These are phyloP conservation scores for Maniola jurtina DNA, from an alignment of 1,140 invertebrate genomes.

Conservation along the genomic window DNA sequence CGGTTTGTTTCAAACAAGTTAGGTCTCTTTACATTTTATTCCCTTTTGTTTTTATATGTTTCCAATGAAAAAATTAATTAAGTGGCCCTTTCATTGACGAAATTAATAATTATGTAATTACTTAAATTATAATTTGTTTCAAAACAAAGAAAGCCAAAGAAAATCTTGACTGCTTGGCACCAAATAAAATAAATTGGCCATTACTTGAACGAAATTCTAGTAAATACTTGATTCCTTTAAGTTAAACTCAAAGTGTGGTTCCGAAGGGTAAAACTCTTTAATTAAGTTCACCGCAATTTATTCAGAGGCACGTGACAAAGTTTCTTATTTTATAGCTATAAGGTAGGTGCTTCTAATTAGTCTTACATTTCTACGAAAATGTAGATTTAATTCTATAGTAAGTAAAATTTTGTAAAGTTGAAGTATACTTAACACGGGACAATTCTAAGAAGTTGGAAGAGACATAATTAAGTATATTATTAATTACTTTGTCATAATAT, in stretches of 20 bases:
- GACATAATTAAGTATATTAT: too few relatives aligned
- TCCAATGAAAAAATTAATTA: not conserved
- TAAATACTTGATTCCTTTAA: slow-evolving; percentile 26
- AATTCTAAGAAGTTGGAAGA: not conserved
- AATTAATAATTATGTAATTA: not conserved
- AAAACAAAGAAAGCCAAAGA: not conserved
- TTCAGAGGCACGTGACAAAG: slow-evolving; percentile 53
- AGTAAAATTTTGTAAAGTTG: not conserved
- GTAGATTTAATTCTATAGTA: too few relatives aligned
- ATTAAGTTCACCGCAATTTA: slow-evolving; percentile 63
- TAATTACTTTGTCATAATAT: too few relatives aligned
- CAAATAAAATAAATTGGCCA: slow-evolving; percentile 22
- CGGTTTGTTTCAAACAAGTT: too few relatives aligned
- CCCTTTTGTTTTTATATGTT: too few relatives aligned
- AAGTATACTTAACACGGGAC: not conserved
- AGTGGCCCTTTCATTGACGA: not conserved
- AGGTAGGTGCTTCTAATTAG: not conserved
- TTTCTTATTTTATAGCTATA: slow-evolving; percentile 22
- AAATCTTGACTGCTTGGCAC: slow-evolving; percentile 3
- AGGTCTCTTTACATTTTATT: too few relatives aligned
- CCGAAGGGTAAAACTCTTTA: slow-evolving; percentile 36
- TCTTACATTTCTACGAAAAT: not conserved
- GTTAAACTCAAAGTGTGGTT: slow-evolving; percentile 10
- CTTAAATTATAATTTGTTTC: not conserved
- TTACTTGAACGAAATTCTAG: slow-evolving; percentile 21